Base-by-base conservation (phyloP, 1,140 invertebrate genomes). In the Meteorus sp. region DNA sequence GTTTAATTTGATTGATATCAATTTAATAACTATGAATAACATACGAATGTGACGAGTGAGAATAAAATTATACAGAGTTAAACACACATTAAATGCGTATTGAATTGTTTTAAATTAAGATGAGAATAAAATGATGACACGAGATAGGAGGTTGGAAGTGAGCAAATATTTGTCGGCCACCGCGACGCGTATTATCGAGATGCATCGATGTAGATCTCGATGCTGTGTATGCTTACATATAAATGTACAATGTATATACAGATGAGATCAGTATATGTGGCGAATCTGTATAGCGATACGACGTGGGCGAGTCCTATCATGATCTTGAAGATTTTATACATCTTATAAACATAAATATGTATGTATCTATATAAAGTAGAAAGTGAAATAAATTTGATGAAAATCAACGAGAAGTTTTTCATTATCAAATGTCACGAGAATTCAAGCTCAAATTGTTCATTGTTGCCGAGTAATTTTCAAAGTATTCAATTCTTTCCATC, bases 111-210 rank as follows among this genome's bases (percentile, higher is more conserved):
- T 23, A 20, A 57, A 57, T 57, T 57, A 45, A 57, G 55, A 56
- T 15, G 41, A 27, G 44, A 47, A n/a, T n/a, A n/a, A 19, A 48
- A 57, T 22, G 50, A 59, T 59, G 51, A 54, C 58, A 47, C 41
- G 41, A 59, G 53, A n/a, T n/a, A n/a, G n/a, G n/a, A 54, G 23
- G 51, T 31, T n/a, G 35, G 29, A 52, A 41, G 41, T 22, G 58
- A 54, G 58, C 58, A 59, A 53, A 59, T 59, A 59, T 59, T 59
- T 54, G 41, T 59, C 58, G 39, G 51, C 58, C 58, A 54, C 58
- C 48, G 50, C 23, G 50, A 41, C 35, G 52, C 23, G 45, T 23
- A 48, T 57, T 39, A 50, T 57, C 44, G 25, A 47, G 41, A 56
- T 35, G 19, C 47, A 56, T 45, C 27, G 41, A 27, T 35, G 43